Percentiles rank a stretch among this genome's conserved stretches.
phyloP scores from a whole-genome alignment of 2,113 vertebrate species.

The Lepisosteus osseus region DNA sequence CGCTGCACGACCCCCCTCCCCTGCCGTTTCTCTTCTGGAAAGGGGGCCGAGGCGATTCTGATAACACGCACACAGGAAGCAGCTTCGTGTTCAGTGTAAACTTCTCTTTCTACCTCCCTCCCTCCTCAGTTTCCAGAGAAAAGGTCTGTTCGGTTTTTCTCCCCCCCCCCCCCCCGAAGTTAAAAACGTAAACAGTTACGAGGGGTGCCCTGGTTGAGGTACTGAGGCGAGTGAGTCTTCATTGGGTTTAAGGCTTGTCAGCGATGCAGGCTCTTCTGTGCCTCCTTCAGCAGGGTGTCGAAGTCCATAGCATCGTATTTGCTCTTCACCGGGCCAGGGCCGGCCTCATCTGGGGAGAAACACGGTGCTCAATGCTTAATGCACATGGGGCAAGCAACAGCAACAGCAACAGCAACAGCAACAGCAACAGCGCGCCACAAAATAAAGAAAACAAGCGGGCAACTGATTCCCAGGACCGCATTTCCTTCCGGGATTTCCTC shows the following conservation, averaged over 20 bases:
- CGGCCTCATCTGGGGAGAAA: conserved; percentile 72
- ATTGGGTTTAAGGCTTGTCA: conserved; percentile 78
- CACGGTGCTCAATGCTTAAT: not conserved
- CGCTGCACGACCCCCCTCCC: too few relatives aligned
- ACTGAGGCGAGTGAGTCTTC: conserved; percentile 81
- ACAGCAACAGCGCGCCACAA: too few relatives aligned
- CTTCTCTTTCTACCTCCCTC: conserved; percentile 44
- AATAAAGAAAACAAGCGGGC: too few relatives aligned
- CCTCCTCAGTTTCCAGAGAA: conserved; percentile 21
- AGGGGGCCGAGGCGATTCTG: conserved; percentile 55
- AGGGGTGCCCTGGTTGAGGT: conserved; percentile 95
- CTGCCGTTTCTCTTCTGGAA: too few relatives aligned
- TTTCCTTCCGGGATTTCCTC: too few relatives aligned
- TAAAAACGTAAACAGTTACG: conserved; percentile 99
- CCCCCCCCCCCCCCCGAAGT: conserved; percentile 61
- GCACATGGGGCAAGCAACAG: too few relatives aligned
- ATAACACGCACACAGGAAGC: conserved; percentile 88
- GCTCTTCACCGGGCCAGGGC: conserved; percentile 82
- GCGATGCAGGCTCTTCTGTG: conserved; percentile 94
- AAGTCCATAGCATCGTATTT: conserved; percentile 98
- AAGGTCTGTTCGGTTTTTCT: conserved; percentile 16
- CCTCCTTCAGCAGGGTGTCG: conserved; percentile 96
- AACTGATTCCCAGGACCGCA: too few relatives aligned
- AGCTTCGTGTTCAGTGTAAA: conserved; percentile 86
- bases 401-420: too few relatives aligned